Conservation (phyloP, 2,888 invertebrate species). For the Thalpophila matura region DNA sequence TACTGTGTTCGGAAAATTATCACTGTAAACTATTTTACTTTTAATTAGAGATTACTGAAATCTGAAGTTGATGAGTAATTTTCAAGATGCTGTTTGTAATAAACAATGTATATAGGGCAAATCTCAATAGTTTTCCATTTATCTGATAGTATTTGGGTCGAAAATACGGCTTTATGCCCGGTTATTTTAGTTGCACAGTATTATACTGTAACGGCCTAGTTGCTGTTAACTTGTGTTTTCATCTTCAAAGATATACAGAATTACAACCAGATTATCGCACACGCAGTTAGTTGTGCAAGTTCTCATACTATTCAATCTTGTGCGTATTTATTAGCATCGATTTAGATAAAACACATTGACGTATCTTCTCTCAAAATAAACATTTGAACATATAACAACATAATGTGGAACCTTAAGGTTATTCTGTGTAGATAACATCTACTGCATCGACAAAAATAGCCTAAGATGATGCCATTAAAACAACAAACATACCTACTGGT, state of each 20-base stretch:
- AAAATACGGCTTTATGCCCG: conserved; percentile 48
- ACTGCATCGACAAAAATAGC: conserved; percentile 73
- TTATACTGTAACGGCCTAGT: conserved; percentile 39
- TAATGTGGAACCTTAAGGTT: conserved; percentile 49
- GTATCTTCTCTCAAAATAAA: conserved; percentile 17
- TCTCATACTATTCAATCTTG: neutral
- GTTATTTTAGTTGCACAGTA: conserved; percentile 58
- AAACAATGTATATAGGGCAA: conserved; percentile 45
- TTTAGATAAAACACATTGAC: conserved; percentile 2
- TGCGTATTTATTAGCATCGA: conserved; percentile 10
- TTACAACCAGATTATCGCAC: conserved; percentile 24
- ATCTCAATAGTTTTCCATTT: conserved; percentile 46
- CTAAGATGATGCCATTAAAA: conserved; percentile 69
- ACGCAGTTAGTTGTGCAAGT: conserved; percentile 24
- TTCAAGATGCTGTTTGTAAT: conserved; percentile 19
- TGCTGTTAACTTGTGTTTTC: conserved; percentile 37
- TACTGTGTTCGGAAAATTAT: too few species aligned
- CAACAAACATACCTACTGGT: conserved; percentile 62
- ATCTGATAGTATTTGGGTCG: conserved; percentile 57
- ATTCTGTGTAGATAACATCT: conserved; percentile 49
- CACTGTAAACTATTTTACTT: conserved; percentile 4
- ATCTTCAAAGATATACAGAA: conserved; percentile 36
- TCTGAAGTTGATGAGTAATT: conserved; percentile 16
- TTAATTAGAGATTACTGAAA: conserved; percentile 14
- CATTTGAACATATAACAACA: conserved; percentile 9